phyloP scores from a whole-genome alignment of 2,888 invertebrate genomes.

The Plagodis pulveraria region DNA sequence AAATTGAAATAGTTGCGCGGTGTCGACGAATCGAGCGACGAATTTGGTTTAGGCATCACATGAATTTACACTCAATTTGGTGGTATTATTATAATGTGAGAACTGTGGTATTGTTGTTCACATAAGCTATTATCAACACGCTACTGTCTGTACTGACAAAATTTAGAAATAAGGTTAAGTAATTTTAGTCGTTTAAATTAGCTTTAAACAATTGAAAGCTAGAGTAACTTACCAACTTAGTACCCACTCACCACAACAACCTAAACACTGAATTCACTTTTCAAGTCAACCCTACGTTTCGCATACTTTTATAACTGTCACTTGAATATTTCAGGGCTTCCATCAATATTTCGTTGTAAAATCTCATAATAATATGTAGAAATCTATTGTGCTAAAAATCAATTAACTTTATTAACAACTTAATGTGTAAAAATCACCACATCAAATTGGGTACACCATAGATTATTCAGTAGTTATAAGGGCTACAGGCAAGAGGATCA shows the following conservation, averaged over 20 bases:
- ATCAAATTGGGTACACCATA: no score
- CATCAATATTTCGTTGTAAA: neutral
- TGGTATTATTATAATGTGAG: conserved; percentile 10
- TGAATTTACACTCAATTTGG: conserved; percentile 51
- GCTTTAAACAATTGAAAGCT: neutral
- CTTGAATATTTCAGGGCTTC: neutral
- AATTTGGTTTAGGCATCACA: conserved; percentile 49
- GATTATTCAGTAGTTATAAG: no score
- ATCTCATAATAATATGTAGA: no score
- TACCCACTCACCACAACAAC: neutral
- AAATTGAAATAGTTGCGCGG: conserved; percentile 63
- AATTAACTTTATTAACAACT: no score
- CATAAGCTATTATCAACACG: no score
- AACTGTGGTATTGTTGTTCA: neutral
- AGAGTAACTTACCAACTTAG: neutral
- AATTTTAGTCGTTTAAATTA: no score
- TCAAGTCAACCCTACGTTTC: neutral
- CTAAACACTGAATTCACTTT: neutral
- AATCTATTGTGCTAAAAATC: no score
- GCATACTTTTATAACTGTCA: neutral
- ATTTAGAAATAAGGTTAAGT: no score
- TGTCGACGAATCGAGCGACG: conserved; percentile 50
- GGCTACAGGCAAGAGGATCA: conserved; percentile 8
- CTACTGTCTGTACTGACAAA: no score
- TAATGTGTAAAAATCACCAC: no score